phyloP scores from a whole-genome alignment of 2,113 vertebrate species.

The Crotophaga sulcirostris region DNA sequence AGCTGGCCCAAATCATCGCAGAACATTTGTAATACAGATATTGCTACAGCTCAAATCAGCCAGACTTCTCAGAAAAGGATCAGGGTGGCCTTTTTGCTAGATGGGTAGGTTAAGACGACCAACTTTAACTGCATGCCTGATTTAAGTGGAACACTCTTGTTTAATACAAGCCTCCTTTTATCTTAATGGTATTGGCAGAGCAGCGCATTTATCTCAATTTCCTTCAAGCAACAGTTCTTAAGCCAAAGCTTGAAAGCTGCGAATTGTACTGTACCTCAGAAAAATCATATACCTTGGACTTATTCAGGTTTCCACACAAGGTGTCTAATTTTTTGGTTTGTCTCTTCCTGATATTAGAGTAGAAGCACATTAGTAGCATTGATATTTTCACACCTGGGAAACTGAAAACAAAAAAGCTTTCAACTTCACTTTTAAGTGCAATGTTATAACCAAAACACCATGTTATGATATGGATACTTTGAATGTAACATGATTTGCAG shows the following conservation, averaged over 20 bases:
- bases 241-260: conserved; percentile 1
- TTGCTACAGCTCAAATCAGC: background rate
- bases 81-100: background rate
- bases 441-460: no score
- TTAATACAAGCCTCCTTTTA: conserved; percentile 41
- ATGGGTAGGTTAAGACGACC: background rate
- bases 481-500: background rate
- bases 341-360: background rate
- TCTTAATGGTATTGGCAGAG: conserved; percentile 26
- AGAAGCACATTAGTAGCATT: background rate
- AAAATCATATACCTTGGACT: background rate
- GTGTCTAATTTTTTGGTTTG: background rate
- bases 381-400: background rate
- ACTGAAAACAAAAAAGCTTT: background rate
- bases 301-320: background rate
- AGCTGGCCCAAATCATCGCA: background rate
- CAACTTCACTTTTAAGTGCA: background rate
- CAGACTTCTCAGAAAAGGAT: background rate
- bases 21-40: background rate
- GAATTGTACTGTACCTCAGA: background rate
- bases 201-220: conserved; percentile 61
- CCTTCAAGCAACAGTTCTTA: background rate
- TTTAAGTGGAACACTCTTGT: conserved; percentile 30
- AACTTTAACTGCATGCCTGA: background rate
- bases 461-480: background rate